phyloP scores from a whole-genome alignment of 92 coral and sea anemone genomes.

The Porites rus region DNA sequence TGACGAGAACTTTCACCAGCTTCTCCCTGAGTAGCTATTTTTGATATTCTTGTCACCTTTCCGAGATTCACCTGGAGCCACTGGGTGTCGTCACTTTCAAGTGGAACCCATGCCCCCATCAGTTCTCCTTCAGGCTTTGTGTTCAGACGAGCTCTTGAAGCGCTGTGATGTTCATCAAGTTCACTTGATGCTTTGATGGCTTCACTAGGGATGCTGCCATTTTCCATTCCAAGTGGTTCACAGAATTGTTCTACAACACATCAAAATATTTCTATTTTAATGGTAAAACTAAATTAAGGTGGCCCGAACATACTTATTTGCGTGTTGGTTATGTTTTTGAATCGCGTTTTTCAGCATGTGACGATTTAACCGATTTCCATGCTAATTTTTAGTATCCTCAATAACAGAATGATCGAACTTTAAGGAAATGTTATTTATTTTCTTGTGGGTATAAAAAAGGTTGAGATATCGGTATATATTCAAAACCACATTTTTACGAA shows the following conservation, averaged over 20 bases:
- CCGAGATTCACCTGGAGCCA: conserved; percentile 90
- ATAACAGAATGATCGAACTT: no score
- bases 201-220: conserved; percentile 70
- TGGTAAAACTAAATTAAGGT: no score
- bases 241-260: conserved; percentile 46
- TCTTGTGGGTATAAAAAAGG: no score
- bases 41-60: conserved; percentile 59
- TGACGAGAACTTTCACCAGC: conserved; percentile 72
- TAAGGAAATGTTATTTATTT: no score
- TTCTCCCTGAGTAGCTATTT: conserved; percentile 76
- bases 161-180: conserved; percentile 76
- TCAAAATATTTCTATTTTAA: neutral
- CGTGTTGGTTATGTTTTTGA: no score
- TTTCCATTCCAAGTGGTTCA: conserved; percentile 78
- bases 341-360: no score
- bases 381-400: no score
- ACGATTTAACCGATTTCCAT: neutral
- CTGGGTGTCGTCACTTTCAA: conserved; percentile 76
- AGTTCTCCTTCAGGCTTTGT: conserved; percentile 72
- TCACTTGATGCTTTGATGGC: conserved; percentile 81
- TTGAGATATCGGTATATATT: no score
- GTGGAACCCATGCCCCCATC: conserved; percentile 87
- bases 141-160: conserved; percentile 79
- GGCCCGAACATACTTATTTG: no score
- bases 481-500: no score